These are phyloP conservation scores for Saguinus imperator DNA, from an alignment of 2,113 vertebrate species.

Conservation along the genomic window DNA sequence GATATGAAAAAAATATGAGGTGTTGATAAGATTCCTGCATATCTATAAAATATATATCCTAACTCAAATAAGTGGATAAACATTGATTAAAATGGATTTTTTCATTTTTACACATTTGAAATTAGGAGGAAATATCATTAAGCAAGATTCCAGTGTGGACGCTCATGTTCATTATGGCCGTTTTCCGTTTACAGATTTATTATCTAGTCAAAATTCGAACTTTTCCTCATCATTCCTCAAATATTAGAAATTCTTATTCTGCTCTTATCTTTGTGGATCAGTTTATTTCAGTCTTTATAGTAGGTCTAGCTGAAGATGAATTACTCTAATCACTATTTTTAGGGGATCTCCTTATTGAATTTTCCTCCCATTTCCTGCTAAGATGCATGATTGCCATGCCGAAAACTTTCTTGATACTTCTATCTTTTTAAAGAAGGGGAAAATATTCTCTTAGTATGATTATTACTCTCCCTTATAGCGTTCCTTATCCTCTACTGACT, in stretches of 20 bases:
- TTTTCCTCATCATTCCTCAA: not conserved
- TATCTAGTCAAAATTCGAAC: not conserved
- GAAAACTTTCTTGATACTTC: not conserved
- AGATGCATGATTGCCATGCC: not conserved
- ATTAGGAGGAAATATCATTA: not conserved
- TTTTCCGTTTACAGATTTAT: not conserved
- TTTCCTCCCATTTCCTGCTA: conserved; percentile 13
- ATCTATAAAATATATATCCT: not conserved
- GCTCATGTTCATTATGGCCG: not conserved
- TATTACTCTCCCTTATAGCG: not conserved
- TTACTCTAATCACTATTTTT: not conserved
- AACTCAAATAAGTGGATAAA: not conserved
- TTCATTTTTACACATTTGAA: not conserved
- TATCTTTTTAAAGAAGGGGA: not conserved
- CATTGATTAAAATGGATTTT: not conserved
- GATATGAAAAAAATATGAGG: not conserved
- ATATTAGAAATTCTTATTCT: not conserved
- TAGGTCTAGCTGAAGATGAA: not conserved
- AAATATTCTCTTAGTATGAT: not conserved
- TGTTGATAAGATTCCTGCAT: not conserved
- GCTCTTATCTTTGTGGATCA: not conserved
- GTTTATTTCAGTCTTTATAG: not conserved
- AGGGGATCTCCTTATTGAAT: not conserved
- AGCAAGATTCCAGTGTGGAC: not conserved
- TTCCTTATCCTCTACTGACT: not conserved